Evolutionary conservation across 2,113 vertebrate species (phyloP), one percentile per base, ranked within the genome.

Genomic region (Chloebia gouldiae): DNA sequence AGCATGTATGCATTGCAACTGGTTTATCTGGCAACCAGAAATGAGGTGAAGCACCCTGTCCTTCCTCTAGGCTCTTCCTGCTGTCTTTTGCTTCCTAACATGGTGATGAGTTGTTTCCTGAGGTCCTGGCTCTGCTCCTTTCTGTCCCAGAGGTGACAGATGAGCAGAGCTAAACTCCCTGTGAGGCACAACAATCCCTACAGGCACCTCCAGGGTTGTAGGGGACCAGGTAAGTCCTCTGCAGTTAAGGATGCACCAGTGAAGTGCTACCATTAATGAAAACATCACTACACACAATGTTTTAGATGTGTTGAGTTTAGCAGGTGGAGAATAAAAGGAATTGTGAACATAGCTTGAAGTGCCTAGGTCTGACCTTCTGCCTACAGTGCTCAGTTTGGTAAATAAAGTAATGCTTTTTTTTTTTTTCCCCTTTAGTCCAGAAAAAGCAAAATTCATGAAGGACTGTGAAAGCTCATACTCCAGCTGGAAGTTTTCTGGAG

Each of bases 401-500:
- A 80, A 6, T 63, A 64, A 75, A 65, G 25, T 81, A 51, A 95
- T 2, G 8, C 3, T 72, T 27, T 40, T 40, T 40, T 40, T 40
- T 85, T 45, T 47, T 77, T 61, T 84, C 53, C 61, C 6, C 40
- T 90, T 65, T 78, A 99, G 99, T 95, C 56, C 88, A 37, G 98
- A 99, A 97, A 98, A 97, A 93, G 98, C 98, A 1, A 90, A 95
- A 65, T 99, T 99, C 93, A 99, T 99, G 99, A 98, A 98, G 96
- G 98, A 98, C 39, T 99, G 99, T 86, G 99, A 99, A 97, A 98
- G 97, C 20, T 99, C 99, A 65, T 99, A 99, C 91, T 99, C 99
- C 94, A 98, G 98, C 96, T 99, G 99, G 99, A 99, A 99, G 70
- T 99, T 99, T 97, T 99, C 99, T 0, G 99, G 99, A 40, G 99